These are phyloP conservation scores for Cygnus buccinator DNA, from an alignment of 2,113 vertebrate species.

Conservation along the genomic window DNA sequence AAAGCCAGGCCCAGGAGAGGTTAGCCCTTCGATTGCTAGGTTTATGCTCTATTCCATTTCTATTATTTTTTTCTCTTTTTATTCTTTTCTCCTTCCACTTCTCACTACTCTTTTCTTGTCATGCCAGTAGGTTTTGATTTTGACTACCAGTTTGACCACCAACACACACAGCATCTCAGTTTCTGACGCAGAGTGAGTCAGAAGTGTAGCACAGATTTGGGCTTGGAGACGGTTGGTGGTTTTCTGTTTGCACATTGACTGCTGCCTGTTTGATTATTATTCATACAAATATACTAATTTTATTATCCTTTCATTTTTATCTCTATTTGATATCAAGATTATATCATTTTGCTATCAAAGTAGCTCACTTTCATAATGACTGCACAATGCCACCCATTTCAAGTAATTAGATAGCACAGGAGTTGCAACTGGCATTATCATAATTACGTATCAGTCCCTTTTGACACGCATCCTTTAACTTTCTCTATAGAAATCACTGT, in stretches of 20 bases:
- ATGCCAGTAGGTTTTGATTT: neutral
- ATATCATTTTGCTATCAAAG: constrained; percentile 21
- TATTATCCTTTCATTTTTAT: neutral
- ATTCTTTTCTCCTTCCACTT: neutral
- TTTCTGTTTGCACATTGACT: constrained; percentile 5
- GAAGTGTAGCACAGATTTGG: neutral
- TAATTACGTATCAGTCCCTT: constrained; percentile 33
- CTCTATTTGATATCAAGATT: neutral
- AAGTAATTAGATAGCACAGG: constrained; percentile 21
- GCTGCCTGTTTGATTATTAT: neutral
- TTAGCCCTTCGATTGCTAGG: neutral
- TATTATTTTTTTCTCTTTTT: neutral
- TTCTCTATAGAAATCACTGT: constrained; percentile 19
- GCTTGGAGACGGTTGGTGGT: neutral
- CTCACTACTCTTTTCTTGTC: neutral
- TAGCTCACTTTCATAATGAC: neutral
- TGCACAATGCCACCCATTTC: constrained; percentile 1
- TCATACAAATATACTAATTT: neutral
- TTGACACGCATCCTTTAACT: constrained; percentile 26
- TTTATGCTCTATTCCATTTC: neutral
- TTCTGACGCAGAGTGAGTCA: constrained; percentile 1
- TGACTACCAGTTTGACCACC: neutral
- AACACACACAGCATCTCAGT: neutral
- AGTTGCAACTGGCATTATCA: constrained; percentile 2
- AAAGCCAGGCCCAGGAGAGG: neutral